Evolutionary conservation across 2,113 vertebrate genomes (phyloP).

Genomic region (Dicentrarchus labrax): DNA sequence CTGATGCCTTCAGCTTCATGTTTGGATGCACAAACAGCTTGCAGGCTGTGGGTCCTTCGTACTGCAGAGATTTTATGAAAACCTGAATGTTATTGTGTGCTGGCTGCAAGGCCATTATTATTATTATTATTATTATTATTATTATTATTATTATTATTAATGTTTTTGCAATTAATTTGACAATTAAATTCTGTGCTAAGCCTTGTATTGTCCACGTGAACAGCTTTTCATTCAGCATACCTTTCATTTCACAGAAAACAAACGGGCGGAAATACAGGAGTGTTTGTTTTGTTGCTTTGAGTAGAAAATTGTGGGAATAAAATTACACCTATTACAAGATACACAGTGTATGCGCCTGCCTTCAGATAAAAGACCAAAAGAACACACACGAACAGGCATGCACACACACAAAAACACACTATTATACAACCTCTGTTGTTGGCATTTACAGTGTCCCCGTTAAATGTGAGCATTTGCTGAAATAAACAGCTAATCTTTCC

Average conservation of each 20-base stretch:
- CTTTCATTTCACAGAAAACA: background rate
- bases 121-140: background rate
- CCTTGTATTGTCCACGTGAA: background rate
- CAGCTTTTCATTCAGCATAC: background rate
- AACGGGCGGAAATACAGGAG: background rate
- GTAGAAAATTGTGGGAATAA: background rate
- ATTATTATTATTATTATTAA: no score
- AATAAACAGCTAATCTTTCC: constrained; percentile 30
- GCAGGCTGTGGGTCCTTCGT: no score
- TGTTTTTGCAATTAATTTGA: background rate
- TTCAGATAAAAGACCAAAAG: background rate
- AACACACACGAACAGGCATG: background rate
- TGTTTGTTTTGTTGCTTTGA: background rate
- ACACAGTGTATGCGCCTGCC: background rate
- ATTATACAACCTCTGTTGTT: background rate
- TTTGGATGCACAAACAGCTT: no score
- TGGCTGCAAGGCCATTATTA: background rate
- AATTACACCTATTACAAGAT: background rate
- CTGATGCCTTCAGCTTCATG: background rate
- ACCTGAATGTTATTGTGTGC: background rate
- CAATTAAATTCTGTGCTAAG: background rate
- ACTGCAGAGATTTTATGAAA: background rate
- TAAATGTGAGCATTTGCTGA: constrained; percentile 14
- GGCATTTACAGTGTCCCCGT: constrained; percentile 12
- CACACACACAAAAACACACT: background rate